phyloP scores from a whole-genome alignment of 2,797 vertebrate genomes.

The Chanos chanos region DNA sequence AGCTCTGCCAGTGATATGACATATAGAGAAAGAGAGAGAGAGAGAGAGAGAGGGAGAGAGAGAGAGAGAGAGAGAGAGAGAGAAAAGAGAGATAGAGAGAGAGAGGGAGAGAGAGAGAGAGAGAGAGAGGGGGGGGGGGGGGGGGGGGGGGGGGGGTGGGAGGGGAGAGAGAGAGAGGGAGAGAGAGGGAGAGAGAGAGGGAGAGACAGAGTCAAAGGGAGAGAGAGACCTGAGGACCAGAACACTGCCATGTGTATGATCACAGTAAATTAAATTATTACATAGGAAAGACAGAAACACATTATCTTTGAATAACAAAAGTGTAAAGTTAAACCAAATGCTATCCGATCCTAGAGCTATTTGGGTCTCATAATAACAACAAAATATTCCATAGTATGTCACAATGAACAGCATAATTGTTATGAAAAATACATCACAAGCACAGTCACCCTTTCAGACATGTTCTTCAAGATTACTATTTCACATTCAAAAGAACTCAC shows the following conservation, averaged over 20 bases:
- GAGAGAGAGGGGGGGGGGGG: not conserved
- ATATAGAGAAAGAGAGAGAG: not conserved
- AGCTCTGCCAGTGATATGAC: slow-evolving; percentile 6
- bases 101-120: not conserved
- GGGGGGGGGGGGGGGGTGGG: not conserved
- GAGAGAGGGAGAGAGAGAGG: not conserved
- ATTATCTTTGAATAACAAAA: too few species aligned
- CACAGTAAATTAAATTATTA: too few species aligned
- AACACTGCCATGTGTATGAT: too few species aligned
- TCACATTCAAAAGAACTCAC: not conserved
- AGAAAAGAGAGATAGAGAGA: not conserved
- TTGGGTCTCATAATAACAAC: too few species aligned
- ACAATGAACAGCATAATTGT: too few species aligned
- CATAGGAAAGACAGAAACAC: not conserved
- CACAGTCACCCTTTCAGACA: too few species aligned
- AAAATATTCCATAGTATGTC: too few species aligned
- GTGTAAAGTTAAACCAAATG: too few species aligned
- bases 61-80: not conserved
- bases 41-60: not conserved
- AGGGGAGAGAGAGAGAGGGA: not conserved
- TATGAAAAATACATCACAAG: too few species aligned
- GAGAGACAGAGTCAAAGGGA: not conserved
- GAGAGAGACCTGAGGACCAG: not conserved
- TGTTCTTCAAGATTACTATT: too few species aligned
- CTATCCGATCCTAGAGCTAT: too few species aligned